Evolutionary conservation across 1,140 invertebrate genomes (phyloP), one percentile per base, ranked within the genome.

Genomic region (Drosophila parabipectinata): DNA sequence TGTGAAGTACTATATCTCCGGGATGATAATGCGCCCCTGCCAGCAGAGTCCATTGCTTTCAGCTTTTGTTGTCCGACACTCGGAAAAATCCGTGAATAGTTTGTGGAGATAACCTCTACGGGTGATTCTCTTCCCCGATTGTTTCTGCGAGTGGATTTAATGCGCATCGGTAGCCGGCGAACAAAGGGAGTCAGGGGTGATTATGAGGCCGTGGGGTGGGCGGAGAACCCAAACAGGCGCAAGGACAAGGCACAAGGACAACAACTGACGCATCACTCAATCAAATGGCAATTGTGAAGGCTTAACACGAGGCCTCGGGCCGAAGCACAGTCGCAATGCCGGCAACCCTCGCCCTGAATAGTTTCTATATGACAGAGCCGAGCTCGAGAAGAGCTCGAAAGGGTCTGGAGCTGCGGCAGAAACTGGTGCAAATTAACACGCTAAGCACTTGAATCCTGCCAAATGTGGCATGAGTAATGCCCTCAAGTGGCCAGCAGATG

Each of bases 381-480:
- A 6, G 12, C 10, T 4, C 12, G 9, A 6, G 21, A 41, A 44
- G n/a, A 44, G 14, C 10, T 26, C 21, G 41, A 21, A 55, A 14
- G 59, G 37, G 34, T 4, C 34, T 37, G 10, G 10, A 12, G 34
- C 34, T 37, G 34, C 34, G 34, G 34, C 28, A 32, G 37, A 37
- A 69, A 59, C 77, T 80, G 77, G 71, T 88, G 82, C 76, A 88
- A 88, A 88, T 88, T 88, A 88, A 88, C 83, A 71, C 83, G 79
- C 76, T 88, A 83, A 88, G 84, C 83, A 88, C 79, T 88, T 89
- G 84, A 88, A 83, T 88, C 84, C 72, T 5, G 72, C 79, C 72
- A 88, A 88, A 88, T 88, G 83, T 88, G 84, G 83, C 83, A 77
- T 88, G 79, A 77, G 84, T 88, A 88, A 88, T 88, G 84, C 84